Percentiles rank a stretch among this genome's conserved stretches.
Evolutionary conservation across 2,888 invertebrate genomes (phyloP).

Genomic region (Drosophila melanosoma): DNA sequence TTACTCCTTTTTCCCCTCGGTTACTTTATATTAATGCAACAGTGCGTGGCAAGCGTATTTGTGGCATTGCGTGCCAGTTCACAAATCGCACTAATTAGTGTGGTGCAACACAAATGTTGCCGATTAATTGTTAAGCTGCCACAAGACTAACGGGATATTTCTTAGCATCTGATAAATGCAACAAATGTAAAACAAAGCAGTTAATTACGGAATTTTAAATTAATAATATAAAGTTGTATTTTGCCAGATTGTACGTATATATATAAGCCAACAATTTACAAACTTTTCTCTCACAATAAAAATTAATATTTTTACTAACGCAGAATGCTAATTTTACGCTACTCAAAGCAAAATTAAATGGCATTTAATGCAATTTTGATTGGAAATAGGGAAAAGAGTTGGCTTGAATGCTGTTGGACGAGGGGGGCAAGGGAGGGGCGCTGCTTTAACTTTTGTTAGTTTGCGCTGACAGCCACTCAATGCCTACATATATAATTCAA

Average conservation of each 20-base stretch:
- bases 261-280: background rate
- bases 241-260: background rate
- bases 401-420: background rate
- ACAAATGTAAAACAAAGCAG: background rate
- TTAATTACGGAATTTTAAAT: background rate
- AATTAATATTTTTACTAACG: background rate
- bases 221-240: background rate
- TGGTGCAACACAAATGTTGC: background rate
- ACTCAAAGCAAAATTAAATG: conserved; percentile 5
- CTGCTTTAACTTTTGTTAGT: conserved; percentile 40
- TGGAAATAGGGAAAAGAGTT: conserved; percentile 15
- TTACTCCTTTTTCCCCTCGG: conserved; percentile 6
- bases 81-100: conserved; percentile 20
- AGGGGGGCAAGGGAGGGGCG: background rate
- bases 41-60: conserved; percentile 10
- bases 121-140: too few relatives aligned
- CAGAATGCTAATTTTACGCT: conserved; percentile 1
- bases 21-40: conserved; percentile 10
- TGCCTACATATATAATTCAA: conserved; percentile 54
- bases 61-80: conserved; percentile 9
- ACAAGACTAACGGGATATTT: background rate
- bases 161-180: too few relatives aligned
- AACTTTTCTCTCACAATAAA: background rate
- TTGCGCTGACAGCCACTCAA: conserved; percentile 45
- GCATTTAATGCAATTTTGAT: conserved; percentile 39